Percentiles rank a stretch among this genome's conserved stretches.
phyloP scores from a whole-genome alignment of 2,888 invertebrate species.

The Eretmocerus hayati region DNA sequence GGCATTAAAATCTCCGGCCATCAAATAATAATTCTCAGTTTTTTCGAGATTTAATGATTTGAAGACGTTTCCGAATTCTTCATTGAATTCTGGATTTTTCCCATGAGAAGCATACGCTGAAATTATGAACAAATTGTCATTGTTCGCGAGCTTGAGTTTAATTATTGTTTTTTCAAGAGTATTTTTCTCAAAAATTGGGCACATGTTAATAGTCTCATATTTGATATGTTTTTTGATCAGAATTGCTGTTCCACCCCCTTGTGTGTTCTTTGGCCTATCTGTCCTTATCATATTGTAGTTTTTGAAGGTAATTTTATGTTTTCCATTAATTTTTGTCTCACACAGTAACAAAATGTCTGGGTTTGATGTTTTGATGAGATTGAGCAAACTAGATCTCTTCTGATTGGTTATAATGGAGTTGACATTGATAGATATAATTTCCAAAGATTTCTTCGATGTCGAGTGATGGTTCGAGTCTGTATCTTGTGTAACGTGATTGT shows the following conservation, averaged over 20 bases:
- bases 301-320: neutral
- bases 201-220: neutral
- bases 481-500: no score
- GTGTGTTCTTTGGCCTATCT: neutral
- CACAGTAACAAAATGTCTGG: conserved; percentile 14
- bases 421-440: conserved; percentile 8
- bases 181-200: neutral
- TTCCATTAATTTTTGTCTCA: conserved; percentile 16
- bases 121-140: neutral
- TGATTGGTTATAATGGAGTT: conserved; percentile 6
- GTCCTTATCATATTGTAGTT: neutral
- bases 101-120: neutral
- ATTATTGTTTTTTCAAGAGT: neutral
- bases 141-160: neutral
- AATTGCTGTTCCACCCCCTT: neutral
- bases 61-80: neutral
- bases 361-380: neutral
- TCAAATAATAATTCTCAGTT: neutral
- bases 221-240: neutral
- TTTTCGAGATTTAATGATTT: neutral
- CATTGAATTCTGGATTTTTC: neutral
- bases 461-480: neutral
- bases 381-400: neutral
- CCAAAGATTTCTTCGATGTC: neutral
- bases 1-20: conserved; percentile 5